Conservation (phyloP, 2,113 vertebrate genomes). For the Pundamilia nyererei region DNA sequence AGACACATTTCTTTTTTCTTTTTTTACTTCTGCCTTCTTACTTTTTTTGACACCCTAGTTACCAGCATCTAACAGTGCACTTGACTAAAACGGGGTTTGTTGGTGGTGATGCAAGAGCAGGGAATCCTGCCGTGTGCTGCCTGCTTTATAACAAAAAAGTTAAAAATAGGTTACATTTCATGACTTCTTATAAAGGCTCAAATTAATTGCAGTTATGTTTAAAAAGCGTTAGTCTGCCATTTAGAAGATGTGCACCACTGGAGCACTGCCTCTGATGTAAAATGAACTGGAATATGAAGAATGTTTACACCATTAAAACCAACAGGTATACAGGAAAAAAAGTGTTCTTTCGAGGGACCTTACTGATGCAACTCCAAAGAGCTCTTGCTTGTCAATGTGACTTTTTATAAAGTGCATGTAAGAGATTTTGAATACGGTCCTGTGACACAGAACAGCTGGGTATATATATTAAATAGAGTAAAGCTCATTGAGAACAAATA, state of each 20-base stretch:
- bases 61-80: neutral
- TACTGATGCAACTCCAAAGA: neutral
- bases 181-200: neutral
- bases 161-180: neutral
- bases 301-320: neutral
- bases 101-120: neutral
- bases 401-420: slow-evolving; percentile 5
- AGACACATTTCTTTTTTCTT: neutral
- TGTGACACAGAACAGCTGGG: slow-evolving; percentile 28
- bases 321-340: neutral
- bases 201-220: neutral
- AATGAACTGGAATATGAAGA: neutral
- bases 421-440: slow-evolving; percentile 17
- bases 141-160: neutral
- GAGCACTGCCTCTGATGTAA: neutral
- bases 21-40: neutral
- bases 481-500: slow-evolving; percentile 48
- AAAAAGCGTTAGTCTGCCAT: neutral
- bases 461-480: neutral
- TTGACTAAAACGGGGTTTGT: neutral
- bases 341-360: neutral
- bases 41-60: neutral
- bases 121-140: neutral
- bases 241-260: neutral
- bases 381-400: neutral